phyloP scores from a whole-genome alignment of 2,113 vertebrate genomes.

The Sylvilagus bachmani region DNA sequence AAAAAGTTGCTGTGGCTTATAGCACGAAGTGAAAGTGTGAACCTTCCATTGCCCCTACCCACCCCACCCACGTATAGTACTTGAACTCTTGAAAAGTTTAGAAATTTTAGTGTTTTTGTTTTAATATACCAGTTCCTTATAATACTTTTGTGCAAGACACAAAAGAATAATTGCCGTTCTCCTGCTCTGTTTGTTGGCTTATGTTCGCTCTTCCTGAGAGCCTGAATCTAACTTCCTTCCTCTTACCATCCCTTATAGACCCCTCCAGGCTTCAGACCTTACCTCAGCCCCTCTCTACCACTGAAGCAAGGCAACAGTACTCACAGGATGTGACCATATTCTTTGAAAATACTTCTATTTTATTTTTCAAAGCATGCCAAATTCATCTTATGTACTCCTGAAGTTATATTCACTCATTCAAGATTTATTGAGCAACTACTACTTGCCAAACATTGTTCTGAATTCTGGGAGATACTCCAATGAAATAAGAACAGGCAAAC shows the following conservation, averaged over 20 bases:
- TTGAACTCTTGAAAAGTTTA: conserved; percentile 18
- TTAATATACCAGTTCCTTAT: neutral
- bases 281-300: neutral
- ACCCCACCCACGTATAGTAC: neutral
- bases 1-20: conserved; percentile 32
- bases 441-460: conserved; percentile 39
- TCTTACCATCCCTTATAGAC: neutral
- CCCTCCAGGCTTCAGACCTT: conserved; percentile 11
- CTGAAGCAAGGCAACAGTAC: neutral
- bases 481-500: conserved; percentile 16
- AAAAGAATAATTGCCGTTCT: neutral
- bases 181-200: neutral
- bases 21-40: conserved; percentile 29
- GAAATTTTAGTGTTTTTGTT: conserved; percentile 28
- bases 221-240: neutral
- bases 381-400: conserved; percentile 14
- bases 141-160: neutral
- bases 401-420: conserved; percentile 42
- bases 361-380: conserved; percentile 43
- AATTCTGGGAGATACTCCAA: neutral
- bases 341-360: conserved; percentile 15
- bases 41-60: neutral
- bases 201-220: conserved; percentile 23
- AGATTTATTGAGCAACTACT: conserved; percentile 35
- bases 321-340: neutral